These are phyloP conservation scores for Rhodeus uyekii DNA, from an alignment of 2,797 vertebrate species.

Conservation along the genomic window DNA sequence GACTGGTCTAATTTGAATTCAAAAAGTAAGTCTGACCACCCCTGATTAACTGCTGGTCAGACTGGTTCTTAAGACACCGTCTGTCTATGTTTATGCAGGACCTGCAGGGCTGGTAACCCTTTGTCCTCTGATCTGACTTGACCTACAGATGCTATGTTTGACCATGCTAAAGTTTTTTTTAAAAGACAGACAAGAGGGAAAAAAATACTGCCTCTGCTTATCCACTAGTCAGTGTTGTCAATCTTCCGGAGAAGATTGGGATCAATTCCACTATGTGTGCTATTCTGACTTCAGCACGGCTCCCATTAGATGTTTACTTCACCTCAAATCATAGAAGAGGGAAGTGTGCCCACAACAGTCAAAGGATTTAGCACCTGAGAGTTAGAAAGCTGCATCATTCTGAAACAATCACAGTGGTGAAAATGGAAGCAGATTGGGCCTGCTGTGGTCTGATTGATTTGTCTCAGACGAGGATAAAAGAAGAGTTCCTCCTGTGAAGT, in stretches of 20 bases:
- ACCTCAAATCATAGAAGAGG: conserved; percentile 39
- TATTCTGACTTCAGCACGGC: conserved; percentile 46
- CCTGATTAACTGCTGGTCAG: not conserved
- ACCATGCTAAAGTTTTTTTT: not conserved
- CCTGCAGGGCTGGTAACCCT: not conserved
- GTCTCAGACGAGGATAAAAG: conserved; percentile 17
- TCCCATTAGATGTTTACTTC: conserved; percentile 54
- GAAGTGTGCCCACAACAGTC: conserved; percentile 40
- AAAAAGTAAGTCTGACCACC: not conserved
- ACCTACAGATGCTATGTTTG: not conserved
- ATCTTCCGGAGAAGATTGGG: conserved; percentile 48
- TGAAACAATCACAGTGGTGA: conserved; percentile 37
- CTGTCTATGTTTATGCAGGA: not conserved
- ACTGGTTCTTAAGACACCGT: not conserved
- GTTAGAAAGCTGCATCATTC: conserved; percentile 16
- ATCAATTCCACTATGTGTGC: conserved; percentile 49
- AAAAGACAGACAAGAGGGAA: conserved; percentile 15
- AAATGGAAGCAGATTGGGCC: conserved; percentile 41
- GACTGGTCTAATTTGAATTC: not conserved
- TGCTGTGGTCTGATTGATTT: conserved; percentile 36
- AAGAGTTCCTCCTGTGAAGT: conserved; percentile 22
- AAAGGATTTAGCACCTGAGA: conserved; percentile 34
- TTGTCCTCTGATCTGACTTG: not conserved
- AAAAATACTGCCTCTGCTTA: conserved; percentile 1
- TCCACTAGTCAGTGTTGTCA: conserved; percentile 30